Base-by-base conservation (phyloP, 1,140 invertebrate genomes). In the Drosophila nebulosa region DNA sequence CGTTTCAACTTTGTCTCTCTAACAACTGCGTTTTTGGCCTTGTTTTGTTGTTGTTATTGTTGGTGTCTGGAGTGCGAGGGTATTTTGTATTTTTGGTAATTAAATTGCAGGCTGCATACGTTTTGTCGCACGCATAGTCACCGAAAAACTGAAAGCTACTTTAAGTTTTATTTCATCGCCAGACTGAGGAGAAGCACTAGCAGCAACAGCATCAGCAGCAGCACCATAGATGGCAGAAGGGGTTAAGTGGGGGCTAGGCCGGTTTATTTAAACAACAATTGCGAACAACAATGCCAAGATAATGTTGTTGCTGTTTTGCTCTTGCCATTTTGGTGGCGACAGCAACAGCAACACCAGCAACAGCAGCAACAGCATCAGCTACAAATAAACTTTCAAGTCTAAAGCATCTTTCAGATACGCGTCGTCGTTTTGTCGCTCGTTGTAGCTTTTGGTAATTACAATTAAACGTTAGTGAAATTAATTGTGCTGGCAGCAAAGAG, bases 61-160 rank as follows among this genome's bases (percentile, higher is more conserved):
- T 42, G 4, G 6, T 42, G 0, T 42, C 2, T 16, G 14, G 30
- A 32, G 30, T 32, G 30, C 3, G 30, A 12, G 30, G 10, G 30
- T 32, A 32, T 32, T 32, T 32, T 32, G 30, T 32, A 21, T 36
- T 30, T 69, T 64, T 76, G 42, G 59, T 76, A 75, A 76, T 76
- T 76, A 76, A 75, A 75, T 75, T 75, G 61, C 46, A 30, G 52
- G 26, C 46, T 55, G 66, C 56, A 68, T 70, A 86, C 81, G 81
- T 86, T 86, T 86, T 86, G 81, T 88, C 81, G 81, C 83, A 86
- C 81, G 81, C 81, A 86, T 74, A 81, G 81, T 81, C 81, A 78
- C 60, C 78, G 81, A 61, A 78, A 81, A 86, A 86, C 81, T 86
- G 70, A 86, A 81, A 78, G 83, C 67, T 69, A 88, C 78, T 81